phyloP scores from a whole-genome alignment of 1,140 invertebrate species.

The Halesus radiatus region DNA sequence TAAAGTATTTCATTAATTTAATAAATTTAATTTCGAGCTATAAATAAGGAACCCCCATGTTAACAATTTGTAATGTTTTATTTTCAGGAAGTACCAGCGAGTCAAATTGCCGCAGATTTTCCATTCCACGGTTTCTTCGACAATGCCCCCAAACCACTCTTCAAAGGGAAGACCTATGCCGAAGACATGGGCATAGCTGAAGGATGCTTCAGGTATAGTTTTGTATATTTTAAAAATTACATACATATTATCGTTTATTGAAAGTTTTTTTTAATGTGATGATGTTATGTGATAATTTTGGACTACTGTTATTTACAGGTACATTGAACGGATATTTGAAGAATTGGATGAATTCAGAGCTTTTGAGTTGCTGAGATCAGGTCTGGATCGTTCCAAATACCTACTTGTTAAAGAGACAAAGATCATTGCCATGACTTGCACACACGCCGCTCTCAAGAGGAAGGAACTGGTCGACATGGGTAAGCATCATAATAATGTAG shows the following conservation, averaged over 20 bases:
- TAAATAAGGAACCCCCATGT: too few relatives aligned
- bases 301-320: constrained; percentile 68
- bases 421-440: constrained; percentile 99
- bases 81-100: constrained; percentile 47
- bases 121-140: constrained; percentile 94
- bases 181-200: constrained; percentile 93
- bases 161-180: constrained; percentile 83
- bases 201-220: constrained; percentile 86
- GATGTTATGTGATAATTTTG: background rate
- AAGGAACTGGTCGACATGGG: constrained; percentile 95
- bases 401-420: constrained; percentile 98
- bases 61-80: background rate
- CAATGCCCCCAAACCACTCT: constrained; percentile 93
- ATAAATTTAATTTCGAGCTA: too few relatives aligned
- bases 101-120: constrained; percentile 77
- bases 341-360: constrained; percentile 98
- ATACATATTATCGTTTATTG: too few relatives aligned
- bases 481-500: constrained; percentile 65
- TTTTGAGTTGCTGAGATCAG: constrained; percentile 96
- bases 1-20: too few relatives aligned
- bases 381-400: constrained; percentile 95
- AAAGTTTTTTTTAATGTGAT: too few relatives aligned
- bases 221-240: too few relatives aligned
- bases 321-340: constrained; percentile 96
- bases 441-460: constrained; percentile 97